Evolutionary conservation across 2,113 vertebrate genomes (phyloP), one percentile per base, ranked within the genome.

Genomic region (Mastomys natalensis): DNA sequence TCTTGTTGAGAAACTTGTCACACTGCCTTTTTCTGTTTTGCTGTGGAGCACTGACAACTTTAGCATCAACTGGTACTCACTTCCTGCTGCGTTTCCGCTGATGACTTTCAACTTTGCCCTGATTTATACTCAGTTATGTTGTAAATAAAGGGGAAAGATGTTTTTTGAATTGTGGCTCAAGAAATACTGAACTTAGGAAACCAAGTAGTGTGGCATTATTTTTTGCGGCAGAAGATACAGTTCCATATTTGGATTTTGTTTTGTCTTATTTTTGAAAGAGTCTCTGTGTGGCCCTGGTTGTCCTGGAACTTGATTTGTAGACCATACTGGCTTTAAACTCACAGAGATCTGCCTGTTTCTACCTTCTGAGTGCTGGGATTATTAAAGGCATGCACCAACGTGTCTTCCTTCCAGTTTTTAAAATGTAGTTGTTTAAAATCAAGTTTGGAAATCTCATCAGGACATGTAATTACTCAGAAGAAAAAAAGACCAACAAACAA

Each of bases 161-260:
- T 91, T 76, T 68, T 94, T 90, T 85, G 74, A 97, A 84, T 40
- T 85, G 26, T 45, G 22, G 12, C 73, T 96, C 16, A 66, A 93
- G 19, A 89, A 76, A 81, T 91, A 77, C 12, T 82, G 82, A 87
- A 51, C 37, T 60, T 7, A 37, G 45, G 74, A 95, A 89, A 70
- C 72, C 19, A 58, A 85, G 40, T 72, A 48, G 21, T 66, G 7
- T 64, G 17, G n/a, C 43, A 60, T 11, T 43, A 16, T 70, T 93
- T 34, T 62, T 90, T 60, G 2, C 80, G 48, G 26, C 24, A 3
- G 77, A 77, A 95, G 40, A 58, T 19, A 66, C 45, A 66, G 8
- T n/a, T 45, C 24, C 40, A 81, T 17, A 84, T 62, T 62, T 62
- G 81, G 58, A n/a, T 89, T 97, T 94, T 87, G 45, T 87, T n/a